These are phyloP conservation scores for Drosophila borborema DNA, from an alignment of 2,888 invertebrate genomes.

Conservation along the genomic window DNA sequence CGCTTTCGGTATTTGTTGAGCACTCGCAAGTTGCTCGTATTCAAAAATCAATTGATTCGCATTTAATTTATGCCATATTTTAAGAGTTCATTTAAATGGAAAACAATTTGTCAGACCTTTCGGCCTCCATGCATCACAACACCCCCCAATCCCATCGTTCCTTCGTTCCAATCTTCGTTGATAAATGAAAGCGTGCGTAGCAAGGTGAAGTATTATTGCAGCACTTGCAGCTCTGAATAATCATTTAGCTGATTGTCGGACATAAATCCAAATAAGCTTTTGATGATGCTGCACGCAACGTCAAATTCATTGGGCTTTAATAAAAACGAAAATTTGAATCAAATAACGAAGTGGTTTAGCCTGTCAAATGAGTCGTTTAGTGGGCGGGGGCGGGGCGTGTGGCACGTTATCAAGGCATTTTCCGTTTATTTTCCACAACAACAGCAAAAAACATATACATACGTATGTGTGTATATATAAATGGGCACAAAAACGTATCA, in stretches of 20 bases:
- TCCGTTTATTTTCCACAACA: conserved; percentile 20
- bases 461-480: background rate
- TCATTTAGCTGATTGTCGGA: conserved; percentile 47
- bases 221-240: conserved; percentile 44
- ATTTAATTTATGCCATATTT: conserved; percentile 39
- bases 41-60: conserved; percentile 16
- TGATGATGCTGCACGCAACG: conserved; percentile 35
- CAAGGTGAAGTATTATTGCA: conserved; percentile 31
- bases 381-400: conserved; percentile 4
- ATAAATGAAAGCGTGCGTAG: conserved; percentile 43
- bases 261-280: conserved; percentile 52
- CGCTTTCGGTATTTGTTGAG: conserved; percentile 14
- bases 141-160: no score
- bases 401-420: conserved; percentile 12
- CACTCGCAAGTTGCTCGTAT: conserved; percentile 4
- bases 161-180: conserved; percentile 9
- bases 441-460: conserved; percentile 9
- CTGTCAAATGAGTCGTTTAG: conserved; percentile 17
- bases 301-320: conserved; percentile 53
- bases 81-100: conserved; percentile 39
- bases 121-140: background rate
- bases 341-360: conserved; percentile 47
- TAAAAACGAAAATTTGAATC: conserved; percentile 63
- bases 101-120: conserved; percentile 28
- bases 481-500: conserved; percentile 56